phyloP scores from a whole-genome alignment of 1,140 invertebrate genomes.

The Apis cerana region DNA sequence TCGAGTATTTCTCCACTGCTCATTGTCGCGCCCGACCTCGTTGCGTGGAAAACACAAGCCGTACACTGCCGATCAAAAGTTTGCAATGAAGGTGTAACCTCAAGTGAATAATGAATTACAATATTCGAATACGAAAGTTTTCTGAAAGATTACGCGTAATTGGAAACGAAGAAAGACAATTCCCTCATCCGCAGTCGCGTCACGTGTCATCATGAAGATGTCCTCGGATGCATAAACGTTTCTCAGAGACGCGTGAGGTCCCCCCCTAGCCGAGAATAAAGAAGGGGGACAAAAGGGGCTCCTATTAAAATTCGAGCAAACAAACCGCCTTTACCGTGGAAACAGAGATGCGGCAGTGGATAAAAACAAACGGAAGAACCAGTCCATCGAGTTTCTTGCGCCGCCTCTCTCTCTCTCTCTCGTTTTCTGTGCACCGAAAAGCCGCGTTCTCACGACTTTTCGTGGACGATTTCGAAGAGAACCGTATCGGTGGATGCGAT shows the following conservation, averaged over 20 bases:
- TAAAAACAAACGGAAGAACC: conserved; percentile 57
- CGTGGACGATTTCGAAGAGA: neutral
- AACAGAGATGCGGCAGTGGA: conserved; percentile 5
- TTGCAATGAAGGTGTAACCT: no score
- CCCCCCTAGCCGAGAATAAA: neutral
- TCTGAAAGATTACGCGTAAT: no score
- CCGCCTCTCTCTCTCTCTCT: neutral
- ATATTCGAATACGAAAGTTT: no score
- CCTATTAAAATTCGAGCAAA: conserved; percentile 53
- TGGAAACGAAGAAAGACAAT: no score
- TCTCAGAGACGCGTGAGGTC: neutral
- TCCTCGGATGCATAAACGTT: neutral
- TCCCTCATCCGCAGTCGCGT: no score
- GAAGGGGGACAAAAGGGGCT: conserved; percentile 15
- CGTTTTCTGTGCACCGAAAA: neutral
- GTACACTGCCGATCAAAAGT: no score
- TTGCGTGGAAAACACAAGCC: conserved; percentile 61
- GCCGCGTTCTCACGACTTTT: conserved; percentile 49
- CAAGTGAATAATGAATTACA: no score
- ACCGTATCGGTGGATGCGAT: conserved; percentile 36
- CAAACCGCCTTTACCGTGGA: conserved; percentile 23
- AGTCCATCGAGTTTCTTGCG: conserved; percentile 62
- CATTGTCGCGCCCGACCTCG: conserved; percentile 52
- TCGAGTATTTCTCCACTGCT: neutral
- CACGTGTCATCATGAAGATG: conserved; percentile 22